Evolutionary conservation across 1,140 invertebrate species (phyloP), one percentile per base, ranked within the genome.

Genomic region (Kradibia gibbosae): DNA sequence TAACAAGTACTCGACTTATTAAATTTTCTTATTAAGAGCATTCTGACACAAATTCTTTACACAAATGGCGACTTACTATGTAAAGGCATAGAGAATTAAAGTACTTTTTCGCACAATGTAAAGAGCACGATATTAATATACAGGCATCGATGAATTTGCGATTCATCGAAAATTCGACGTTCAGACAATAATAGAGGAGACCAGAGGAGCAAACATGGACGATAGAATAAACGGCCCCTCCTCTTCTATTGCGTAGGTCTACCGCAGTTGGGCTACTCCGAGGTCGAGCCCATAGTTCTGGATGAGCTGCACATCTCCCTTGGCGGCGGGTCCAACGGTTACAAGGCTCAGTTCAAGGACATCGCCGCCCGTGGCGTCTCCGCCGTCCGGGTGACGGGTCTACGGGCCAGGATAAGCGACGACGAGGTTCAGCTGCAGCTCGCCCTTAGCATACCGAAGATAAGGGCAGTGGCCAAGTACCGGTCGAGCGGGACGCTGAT

Each of bases 281-380:
- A 95, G 91, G 93, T 95, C 0, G 95, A 96, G 83, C 95, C 95
- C 0, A 95, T 96, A 67, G 88, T 95, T 7, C 94, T 96, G 17
- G 95, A 96, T 88, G 95, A 96, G 88, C 93, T 96, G 55, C 94
- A 95, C n/a, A 95, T 96, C 65, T 92, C 95, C 0, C 88, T 96
- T 60, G 95, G 95, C 62, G 93, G 91, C 10, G 95, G 95, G 0
- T 95, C 95, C 0, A 94, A 96, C 87, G 95, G 95, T 0, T 96
- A 96, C 89, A 92, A 94, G 55, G 95, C 95, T 0, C 93, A 94
- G 57, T 96, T 96, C 90, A 93, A 93, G 79, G 94, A 96, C 85
- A 95, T 96, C 60, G 93, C 95, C 75, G 96, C 95, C 0, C 95
- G 92, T 85, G 96, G 96, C 22, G 95, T 96, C 10, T 95, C 95